These are phyloP conservation scores for Gallinago undulata DNA, from an alignment of 2,113 vertebrate genomes.

Conservation along the genomic window DNA sequence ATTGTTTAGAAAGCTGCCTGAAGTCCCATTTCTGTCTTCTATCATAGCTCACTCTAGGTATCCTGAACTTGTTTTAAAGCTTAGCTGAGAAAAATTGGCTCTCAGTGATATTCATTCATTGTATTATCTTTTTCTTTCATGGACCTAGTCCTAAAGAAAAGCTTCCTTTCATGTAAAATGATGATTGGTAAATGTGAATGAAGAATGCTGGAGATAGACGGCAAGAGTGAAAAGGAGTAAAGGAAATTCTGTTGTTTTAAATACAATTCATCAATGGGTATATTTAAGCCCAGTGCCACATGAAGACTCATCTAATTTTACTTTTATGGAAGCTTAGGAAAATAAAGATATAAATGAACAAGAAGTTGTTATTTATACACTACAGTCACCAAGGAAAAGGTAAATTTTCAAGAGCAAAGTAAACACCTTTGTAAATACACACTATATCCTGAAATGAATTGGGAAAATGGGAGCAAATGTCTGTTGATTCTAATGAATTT, in stretches of 20 bases:
- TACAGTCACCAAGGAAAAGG: neutral
- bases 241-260: neutral
- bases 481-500: neutral
- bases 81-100: neutral
- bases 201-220: neutral
- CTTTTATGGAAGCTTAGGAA: neutral
- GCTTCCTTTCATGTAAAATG: neutral
- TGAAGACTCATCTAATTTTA: neutral
- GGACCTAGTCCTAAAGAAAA: neutral
- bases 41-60: neutral
- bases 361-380: neutral
- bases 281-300: neutral
- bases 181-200: neutral
- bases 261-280: neutral
- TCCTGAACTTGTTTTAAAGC: neutral
- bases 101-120: neutral
- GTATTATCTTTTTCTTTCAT: constrained; percentile 23
- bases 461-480: neutral
- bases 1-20: neutral
- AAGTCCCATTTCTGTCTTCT: neutral
- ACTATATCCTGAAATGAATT: neutral
- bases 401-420: neutral
- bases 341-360: neutral
- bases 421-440: neutral
- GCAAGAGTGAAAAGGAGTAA: neutral